Conservation (phyloP, 1,140 invertebrate genomes). For the Oryctes rhinoceros region DNA sequence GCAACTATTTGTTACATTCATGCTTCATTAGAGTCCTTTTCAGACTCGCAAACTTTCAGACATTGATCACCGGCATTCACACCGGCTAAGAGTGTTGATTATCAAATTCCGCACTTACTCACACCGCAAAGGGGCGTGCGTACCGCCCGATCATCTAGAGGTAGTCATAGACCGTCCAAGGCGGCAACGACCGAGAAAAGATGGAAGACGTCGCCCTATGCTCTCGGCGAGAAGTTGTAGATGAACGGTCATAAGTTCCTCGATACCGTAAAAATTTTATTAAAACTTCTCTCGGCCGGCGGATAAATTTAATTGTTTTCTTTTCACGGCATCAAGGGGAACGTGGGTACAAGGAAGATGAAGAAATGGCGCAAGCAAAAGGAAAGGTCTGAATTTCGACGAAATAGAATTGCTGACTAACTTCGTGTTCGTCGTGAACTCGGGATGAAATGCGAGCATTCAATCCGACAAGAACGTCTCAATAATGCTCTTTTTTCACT, state of each 20-base stretch:
- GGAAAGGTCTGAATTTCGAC: too few relatives aligned
- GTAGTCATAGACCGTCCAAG: background rate
- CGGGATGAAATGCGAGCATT: too few relatives aligned
- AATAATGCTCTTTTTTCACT: too few relatives aligned
- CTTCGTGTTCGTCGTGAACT: too few relatives aligned
- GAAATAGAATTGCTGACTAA: too few relatives aligned
- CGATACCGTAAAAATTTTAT: background rate
- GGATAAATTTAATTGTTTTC: constrained; percentile 1
- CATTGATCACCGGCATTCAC: constrained; percentile 16
- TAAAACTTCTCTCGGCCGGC: background rate
- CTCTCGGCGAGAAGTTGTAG: background rate
- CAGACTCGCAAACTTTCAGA: background rate
- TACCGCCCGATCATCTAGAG: background rate
- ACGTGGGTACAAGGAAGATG: too few relatives aligned
- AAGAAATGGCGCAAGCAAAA: too few relatives aligned
- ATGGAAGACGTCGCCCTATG: background rate
- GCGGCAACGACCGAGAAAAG: background rate
- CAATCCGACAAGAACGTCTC: too few relatives aligned
- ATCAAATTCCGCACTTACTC: constrained; percentile 9
- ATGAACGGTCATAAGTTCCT: constrained; percentile 5
- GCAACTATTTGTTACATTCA: constrained; percentile 15
- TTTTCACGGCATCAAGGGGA: too few relatives aligned
- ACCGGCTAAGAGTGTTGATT: constrained; percentile 12
- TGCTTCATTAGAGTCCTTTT: constrained; percentile 12
- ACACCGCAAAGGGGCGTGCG: background rate